phyloP scores from a whole-genome alignment of 2,797 vertebrate genomes.

The Threskiornis aethiopicus region DNA sequence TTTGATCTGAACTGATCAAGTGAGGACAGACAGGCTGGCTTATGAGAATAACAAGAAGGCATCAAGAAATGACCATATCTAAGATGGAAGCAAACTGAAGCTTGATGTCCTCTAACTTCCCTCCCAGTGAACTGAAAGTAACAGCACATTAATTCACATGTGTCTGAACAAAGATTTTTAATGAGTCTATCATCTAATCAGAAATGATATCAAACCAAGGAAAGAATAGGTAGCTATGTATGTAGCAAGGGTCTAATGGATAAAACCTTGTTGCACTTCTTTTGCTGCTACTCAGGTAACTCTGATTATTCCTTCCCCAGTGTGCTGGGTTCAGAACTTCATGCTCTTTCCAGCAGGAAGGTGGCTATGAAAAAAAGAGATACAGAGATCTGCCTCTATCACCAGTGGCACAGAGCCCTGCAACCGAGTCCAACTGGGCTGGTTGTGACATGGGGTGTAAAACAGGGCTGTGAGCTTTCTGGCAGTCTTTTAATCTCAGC shows the following conservation, averaged over 20 bases:
- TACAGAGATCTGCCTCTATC: background rate
- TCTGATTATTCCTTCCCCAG: background rate
- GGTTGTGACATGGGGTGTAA: background rate
- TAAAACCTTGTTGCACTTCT: background rate
- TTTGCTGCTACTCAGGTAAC: background rate
- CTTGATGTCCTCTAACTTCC: background rate
- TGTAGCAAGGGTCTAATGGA: background rate
- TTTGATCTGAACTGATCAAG: background rate
- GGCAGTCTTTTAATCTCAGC: background rate
- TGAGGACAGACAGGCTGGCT: background rate
- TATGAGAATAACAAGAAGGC: background rate
- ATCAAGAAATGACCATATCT: background rate
- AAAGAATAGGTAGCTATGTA: background rate
- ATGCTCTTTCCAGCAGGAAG: background rate
- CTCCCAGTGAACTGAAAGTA: background rate
- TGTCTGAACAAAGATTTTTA: background rate
- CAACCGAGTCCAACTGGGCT: accelerated
- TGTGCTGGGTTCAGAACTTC: background rate
- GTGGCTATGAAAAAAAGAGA: background rate
- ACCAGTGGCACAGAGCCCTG: background rate
- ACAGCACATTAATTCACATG: background rate
- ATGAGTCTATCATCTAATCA: background rate
- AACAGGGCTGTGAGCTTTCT: background rate
- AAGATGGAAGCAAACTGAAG: background rate
- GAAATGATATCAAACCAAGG: background rate